A percentile compares a stretch with the other conserved stretches of the same genome.
These are phyloP conservation scores for Mimachlamys varia DNA, from an alignment of 2,888 invertebrate species.

Conservation along the genomic window DNA sequence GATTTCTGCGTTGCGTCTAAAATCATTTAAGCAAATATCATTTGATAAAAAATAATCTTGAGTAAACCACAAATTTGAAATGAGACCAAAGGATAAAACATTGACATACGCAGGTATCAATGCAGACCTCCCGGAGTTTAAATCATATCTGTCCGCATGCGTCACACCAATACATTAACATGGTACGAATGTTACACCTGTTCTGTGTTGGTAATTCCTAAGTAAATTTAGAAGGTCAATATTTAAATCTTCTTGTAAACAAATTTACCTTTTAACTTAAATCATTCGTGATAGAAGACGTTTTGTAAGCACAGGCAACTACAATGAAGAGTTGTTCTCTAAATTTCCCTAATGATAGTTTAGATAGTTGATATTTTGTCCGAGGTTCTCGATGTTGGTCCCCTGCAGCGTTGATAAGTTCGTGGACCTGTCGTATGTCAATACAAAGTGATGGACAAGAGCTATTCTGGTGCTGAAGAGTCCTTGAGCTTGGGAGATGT, in stretches of 20 bases:
- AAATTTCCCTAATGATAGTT: not conserved
- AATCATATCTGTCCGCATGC: not conserved
- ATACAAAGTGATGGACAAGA: not conserved
- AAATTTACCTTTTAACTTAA: slow-evolving; percentile 23
- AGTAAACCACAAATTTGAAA: not conserved
- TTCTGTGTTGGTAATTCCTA: not conserved
- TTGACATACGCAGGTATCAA: not conserved
- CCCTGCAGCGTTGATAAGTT: not conserved
- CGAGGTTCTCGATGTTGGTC: not conserved
- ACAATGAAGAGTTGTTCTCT: not conserved
- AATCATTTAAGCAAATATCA: not conserved
- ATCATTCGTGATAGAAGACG: not conserved
- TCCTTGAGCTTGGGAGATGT: not conserved
- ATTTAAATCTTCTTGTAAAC: not conserved
- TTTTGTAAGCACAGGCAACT: not conserved
- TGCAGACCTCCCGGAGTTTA: slow-evolving; percentile 18
- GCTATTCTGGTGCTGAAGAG: not conserved
- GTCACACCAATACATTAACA: not conserved
- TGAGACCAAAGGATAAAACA: not conserved
- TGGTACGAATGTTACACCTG: slow-evolving; percentile 5
- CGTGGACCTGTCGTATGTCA: not conserved
- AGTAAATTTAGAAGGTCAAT: not conserved
- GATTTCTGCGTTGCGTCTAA: not conserved
- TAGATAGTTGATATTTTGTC: not conserved
- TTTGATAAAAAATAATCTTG: not conserved